Conservation (phyloP, 1,140 invertebrate species). For the Drosophila tsacasi region DNA sequence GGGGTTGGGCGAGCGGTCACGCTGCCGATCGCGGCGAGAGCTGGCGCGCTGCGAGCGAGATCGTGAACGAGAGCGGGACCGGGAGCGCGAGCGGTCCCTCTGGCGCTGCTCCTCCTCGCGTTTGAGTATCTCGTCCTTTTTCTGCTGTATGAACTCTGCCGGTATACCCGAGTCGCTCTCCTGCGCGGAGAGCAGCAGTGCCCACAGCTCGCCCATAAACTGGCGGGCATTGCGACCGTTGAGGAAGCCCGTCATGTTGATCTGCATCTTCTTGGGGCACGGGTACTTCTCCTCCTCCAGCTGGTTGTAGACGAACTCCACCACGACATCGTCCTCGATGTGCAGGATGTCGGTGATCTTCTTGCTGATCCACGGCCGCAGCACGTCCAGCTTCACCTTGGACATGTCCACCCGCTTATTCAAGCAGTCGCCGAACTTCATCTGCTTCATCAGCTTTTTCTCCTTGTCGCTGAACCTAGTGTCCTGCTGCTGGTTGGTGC, state of each 20-base stretch:
- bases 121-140: constrained; percentile 98
- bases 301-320: constrained; percentile 99
- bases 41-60: constrained; percentile 45
- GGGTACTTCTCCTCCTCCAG: constrained; percentile 96
- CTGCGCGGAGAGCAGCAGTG: constrained; percentile 96
- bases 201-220: constrained; percentile 99
- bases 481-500: constrained; percentile 99
- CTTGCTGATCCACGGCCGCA: constrained; percentile 99
- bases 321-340: constrained; percentile 99
- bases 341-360: constrained; percentile 97
- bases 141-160: constrained; percentile 95
- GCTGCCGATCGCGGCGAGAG: constrained; percentile 57
- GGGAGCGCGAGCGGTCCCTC: constrained; percentile 65
- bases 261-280: constrained; percentile 99
- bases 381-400: constrained; percentile 98
- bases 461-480: constrained; percentile 99
- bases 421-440: constrained; percentile 98
- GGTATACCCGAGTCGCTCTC: constrained; percentile 97
- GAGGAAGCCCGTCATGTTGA: constrained; percentile 99
- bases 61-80: constrained; percentile 65
- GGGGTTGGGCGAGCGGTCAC: constrained; percentile 31
- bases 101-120: constrained; percentile 87
- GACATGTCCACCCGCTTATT: constrained; percentile 98
- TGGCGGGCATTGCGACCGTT: constrained; percentile 98
- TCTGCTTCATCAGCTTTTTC: constrained; percentile 99